Evolutionary conservation across 2,888 invertebrate species (phyloP), one percentile per base, ranked within the genome.

Genomic region (Caenorhabditis sp.): DNA sequence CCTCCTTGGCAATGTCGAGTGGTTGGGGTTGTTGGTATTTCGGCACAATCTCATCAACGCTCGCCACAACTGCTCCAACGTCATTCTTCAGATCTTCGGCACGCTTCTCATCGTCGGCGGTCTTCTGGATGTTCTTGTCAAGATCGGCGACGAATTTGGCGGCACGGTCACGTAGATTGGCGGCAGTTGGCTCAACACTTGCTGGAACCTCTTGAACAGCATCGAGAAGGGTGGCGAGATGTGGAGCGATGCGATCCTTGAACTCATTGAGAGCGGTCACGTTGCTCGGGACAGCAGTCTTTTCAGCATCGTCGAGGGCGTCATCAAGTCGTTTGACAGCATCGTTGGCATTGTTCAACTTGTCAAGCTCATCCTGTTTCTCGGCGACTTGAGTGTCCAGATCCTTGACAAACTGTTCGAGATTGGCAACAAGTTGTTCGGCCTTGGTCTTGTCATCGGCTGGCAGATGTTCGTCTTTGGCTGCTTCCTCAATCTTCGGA

Each of bases 261-360:
- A 74, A 74, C 41, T 74, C 70, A 45, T 58, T 76, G 59, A 68
- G 58, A 37, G 77, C 72, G 53, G 48, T 22, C 17, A 52, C 56
- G 22, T 66, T 55, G 41, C 70, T 71, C 20, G 80, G 70, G 20
- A 55, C 62, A 30, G 61, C 53, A 43, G 48, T 71, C 52, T 68
- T 61, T 30, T 81, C 77, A 46, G 77, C 72, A 27, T 70, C 55
- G 50, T 74, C 66, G 17, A 81, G 50, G 15, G 78, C 76, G 48
- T 81, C 72, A 26, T 52, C 66, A 20, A 76, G 59, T 59, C 72
- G 59, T 46, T 72, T 66, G 55, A 78, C 41, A n/a, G 78, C 76
- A 45, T 78, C 77, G 35, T 53, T 53, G 43, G 78, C 56, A 27
- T 78, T 68, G 59, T 73, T 68, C 56, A 61, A 50, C 53, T 74